Conservation (phyloP, 2,797 vertebrate species). For the Tarsius wallacei region DNA sequence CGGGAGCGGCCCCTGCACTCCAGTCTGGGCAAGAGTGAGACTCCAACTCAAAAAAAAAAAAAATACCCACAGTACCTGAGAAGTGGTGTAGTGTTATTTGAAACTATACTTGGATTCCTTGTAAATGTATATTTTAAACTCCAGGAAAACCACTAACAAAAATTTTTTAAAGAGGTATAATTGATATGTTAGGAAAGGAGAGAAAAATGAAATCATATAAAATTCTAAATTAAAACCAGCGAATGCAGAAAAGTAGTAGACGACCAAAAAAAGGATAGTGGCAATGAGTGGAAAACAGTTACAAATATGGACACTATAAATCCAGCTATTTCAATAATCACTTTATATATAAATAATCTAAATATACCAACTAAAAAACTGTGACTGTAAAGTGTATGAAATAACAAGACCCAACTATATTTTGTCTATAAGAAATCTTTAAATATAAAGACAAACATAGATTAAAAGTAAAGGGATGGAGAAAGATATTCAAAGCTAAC, state of each 20-base stretch:
- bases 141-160: neutral
- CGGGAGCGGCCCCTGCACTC: too few relatives aligned
- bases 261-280: neutral
- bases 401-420: constrained; percentile 21
- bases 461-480: neutral
- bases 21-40: too few relatives aligned
- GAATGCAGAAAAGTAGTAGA: neutral
- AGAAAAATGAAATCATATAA: neutral
- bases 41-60: too few relatives aligned
- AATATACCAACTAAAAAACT: neutral
- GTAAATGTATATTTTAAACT: constrained; percentile 35
- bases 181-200: neutral
- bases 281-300: neutral
- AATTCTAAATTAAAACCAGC: neutral
- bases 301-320: neutral
- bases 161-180: neutral
- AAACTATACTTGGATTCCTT: neutral
- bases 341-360: neutral
- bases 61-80: neutral
- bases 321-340: neutral
- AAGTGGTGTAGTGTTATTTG: neutral
- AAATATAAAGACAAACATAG: neutral
- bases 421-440: neutral
- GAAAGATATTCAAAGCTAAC: neutral
- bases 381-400: neutral